These are phyloP conservation scores for Oikopleura albicans DNA, from an alignment of 23 tunicate genomes.

Conservation along the genomic window DNA sequence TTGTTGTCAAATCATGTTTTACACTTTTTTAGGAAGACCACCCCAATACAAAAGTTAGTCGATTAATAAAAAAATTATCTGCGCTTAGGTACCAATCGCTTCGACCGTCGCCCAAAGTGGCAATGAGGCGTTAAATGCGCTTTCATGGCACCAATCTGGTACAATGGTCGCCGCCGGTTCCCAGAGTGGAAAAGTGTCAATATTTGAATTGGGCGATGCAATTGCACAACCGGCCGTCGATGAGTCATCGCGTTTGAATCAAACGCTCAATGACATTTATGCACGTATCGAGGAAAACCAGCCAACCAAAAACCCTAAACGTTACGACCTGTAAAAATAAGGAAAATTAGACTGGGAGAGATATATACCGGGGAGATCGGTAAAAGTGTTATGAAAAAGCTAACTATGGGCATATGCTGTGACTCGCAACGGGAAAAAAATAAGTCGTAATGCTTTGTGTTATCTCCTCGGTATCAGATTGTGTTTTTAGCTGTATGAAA, in stretches of 20 bases:
- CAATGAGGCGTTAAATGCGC: neutral
- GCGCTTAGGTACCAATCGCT: neutral
- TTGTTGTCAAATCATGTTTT: too few relatives aligned
- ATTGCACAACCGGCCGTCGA: constrained; percentile 13
- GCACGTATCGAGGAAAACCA: neutral
- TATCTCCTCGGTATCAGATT: too few relatives aligned
- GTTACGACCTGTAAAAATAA: neutral
- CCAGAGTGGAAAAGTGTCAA: neutral
- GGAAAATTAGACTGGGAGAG: too few relatives aligned
- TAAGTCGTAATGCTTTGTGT: too few relatives aligned
- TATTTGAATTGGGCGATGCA: neutral
- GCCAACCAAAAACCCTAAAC: neutral
- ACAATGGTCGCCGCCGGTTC: neutral
- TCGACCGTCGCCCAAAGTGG: neutral
- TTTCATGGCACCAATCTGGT: neutral
- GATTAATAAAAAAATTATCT: too few relatives aligned
- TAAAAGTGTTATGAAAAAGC: too few relatives aligned
- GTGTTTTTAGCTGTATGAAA: too few relatives aligned
- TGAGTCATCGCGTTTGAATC: neutral
- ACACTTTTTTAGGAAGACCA: too few relatives aligned
- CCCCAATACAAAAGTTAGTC: too few relatives aligned
- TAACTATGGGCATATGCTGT: too few relatives aligned
- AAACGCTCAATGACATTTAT: neutral
- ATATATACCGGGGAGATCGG: too few relatives aligned
- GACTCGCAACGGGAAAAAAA: too few relatives aligned